Base-by-base conservation (phyloP, 1,140 invertebrate species). In the Anastatus disparis region DNA sequence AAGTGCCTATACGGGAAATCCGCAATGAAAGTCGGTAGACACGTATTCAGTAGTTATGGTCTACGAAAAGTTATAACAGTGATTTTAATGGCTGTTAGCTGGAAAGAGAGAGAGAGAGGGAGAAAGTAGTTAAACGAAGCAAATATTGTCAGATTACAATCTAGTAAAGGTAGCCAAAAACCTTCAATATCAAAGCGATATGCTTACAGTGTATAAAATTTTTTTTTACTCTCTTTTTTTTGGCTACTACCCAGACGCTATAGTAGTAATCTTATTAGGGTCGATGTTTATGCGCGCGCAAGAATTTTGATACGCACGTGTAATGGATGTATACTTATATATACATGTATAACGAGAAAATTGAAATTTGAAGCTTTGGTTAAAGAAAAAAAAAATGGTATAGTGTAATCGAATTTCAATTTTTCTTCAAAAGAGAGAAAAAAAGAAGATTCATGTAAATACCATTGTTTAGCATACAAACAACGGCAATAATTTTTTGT, bases 261-360 rank as follows among this genome's bases (percentile, higher is more conserved):
- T 52, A 20, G 50, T 46, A 50, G 50, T 52, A 63, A 63, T 65
- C 62, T 65, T 53, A 65, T 65, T 65, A 65, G 35, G 31, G 48
- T 40, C 48, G 50, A 52, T 65, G 48, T 65, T 65, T 65, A 40
- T 53, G 62, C 50, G 6, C 22, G 20, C 13, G 22, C 7, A 24
- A n/a, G 24, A 29, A 27, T 61, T 61, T 61, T 40, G 58, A n/a
- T n/a, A n/a, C n/a, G n/a, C n/a, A n/a, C n/a, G n/a, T n/a, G n/a
- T n/a, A n/a, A n/a, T n/a, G 22, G 55, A 35, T 3, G 4, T 50
- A 6, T 24, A 58, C 31, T 35, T 35, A 10, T 31, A 31, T 24
- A 4, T 58, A 24, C 10, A 58, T 20, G 22, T 40, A 58, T 58
- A 31, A 24, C 15, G 24, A 58, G 55, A 24, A 20, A 58, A 58